Evolutionary conservation across 2,888 invertebrate genomes (phyloP).

Genomic region (Nasonia oneida): DNA sequence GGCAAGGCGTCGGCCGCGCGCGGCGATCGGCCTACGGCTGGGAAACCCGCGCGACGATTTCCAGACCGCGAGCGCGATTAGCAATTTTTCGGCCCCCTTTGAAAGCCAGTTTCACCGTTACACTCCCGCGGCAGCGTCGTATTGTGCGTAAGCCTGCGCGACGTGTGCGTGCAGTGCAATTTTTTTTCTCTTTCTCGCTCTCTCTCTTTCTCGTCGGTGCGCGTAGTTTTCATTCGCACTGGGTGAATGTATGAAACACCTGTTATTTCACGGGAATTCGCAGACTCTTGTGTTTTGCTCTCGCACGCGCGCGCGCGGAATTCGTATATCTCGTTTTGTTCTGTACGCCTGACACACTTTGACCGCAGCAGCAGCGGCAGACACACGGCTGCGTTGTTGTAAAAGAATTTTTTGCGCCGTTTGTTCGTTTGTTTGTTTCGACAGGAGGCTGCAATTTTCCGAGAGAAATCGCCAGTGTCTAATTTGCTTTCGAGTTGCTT

Average conservation of each 20-base stretch:
- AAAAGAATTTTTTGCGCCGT: not conserved
- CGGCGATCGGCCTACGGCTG: not conserved
- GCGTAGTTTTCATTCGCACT: conserved; percentile 4
- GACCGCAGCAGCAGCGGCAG: not conserved
- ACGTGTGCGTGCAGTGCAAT: not conserved
- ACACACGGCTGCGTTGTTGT: not conserved
- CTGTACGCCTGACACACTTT: not conserved
- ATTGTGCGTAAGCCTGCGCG: not conserved
- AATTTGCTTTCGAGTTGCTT: not conserved
- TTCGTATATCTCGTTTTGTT: not conserved
- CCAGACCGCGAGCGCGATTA: conserved; percentile 7
- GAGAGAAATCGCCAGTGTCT: not conserved
- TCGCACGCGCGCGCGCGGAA: not conserved
- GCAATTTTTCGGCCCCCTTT: conserved; percentile 16
- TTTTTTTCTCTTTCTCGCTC: not conserved
- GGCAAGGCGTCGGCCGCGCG: not conserved
- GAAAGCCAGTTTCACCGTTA: conserved; percentile 21
- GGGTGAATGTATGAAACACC: not conserved
- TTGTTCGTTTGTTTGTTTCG: not conserved
- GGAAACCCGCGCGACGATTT: conserved; percentile 21
- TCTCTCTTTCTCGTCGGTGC: not conserved
- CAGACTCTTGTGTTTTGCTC: not conserved
- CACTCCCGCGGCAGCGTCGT: not conserved
- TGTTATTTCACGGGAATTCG: conserved; percentile 18
- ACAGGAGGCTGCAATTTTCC: not conserved